Conservation (phyloP, 2,113 vertebrate species). For the Actenoides lindsayi region DNA sequence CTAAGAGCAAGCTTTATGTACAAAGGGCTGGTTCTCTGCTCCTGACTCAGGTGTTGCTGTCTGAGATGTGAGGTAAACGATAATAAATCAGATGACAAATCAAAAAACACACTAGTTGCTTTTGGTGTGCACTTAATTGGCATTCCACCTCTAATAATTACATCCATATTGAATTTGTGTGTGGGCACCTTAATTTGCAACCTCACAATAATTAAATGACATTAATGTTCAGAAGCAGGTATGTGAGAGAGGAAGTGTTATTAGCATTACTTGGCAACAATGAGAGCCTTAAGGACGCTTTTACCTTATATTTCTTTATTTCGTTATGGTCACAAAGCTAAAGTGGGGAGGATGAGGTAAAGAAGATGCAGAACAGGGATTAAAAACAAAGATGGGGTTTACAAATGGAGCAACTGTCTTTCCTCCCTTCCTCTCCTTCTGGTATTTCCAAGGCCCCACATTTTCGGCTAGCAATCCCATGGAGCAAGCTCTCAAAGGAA, state of each 20-base stretch:
- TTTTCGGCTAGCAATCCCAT: not conserved
- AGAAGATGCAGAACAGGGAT: not conserved
- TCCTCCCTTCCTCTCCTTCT: not conserved
- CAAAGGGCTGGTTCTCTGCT: not conserved
- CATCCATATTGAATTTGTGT: slow-evolving; percentile 1
- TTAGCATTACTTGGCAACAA: not conserved
- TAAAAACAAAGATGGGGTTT: not conserved
- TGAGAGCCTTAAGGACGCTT: slow-evolving; percentile 9
- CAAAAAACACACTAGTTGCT: not conserved
- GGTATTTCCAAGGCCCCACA: not conserved
- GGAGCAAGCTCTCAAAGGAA: not conserved
- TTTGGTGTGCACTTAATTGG: not conserved
- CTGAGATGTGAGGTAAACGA: not conserved
- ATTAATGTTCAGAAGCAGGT: not conserved
- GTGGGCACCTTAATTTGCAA: slow-evolving; percentile 20
- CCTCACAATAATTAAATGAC: slow-evolving; percentile 23
- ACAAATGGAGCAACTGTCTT: not conserved
- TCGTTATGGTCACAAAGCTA: not conserved
- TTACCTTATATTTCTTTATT: not conserved
- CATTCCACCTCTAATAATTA: slow-evolving; percentile 17
- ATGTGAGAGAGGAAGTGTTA: not conserved
- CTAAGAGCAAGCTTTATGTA: not conserved
- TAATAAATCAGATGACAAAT: slow-evolving; percentile 19
- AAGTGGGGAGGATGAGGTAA: not conserved
- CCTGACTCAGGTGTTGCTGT: not conserved